Base-by-base conservation (phyloP, 2,888 invertebrate species). In the Griposia aprilina region DNA sequence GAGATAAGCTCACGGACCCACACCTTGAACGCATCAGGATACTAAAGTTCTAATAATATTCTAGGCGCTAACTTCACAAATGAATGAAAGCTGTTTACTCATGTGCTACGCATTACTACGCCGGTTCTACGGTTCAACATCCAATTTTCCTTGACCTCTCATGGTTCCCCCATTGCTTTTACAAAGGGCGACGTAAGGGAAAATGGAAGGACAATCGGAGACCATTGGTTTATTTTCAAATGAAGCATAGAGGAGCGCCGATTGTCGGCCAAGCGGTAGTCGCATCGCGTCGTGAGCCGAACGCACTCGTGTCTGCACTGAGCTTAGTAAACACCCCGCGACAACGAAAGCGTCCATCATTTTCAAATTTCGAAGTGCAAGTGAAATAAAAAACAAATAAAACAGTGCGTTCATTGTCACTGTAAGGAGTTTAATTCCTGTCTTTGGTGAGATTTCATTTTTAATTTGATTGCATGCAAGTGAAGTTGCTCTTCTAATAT, bases 241-340 rank as follows among this genome's bases (percentile, higher is more conserved):
- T 94, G 93, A 95, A 92, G 93, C 94, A 92, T 95, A 94, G 94
- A 94, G 94, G 94, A 92, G 89, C 92, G 93, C 87, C 84, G 87
- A 86, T 88, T 80, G 90, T 85, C 86, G 86, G 82, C 82, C 71
- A 84, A 90, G 86, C 91, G 90, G 84, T 94, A 96, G 96, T 96
- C 93, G 94, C 90, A 90, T 91, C 92, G 92, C 92, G 93, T 90
- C 92, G 88, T 89, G 92, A 93, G 91, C 80, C 86, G 90, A 91
- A 92, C 90, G 88, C 94, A 93, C 94, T 93, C 93, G 95, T 91
- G 90, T 87, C 90, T 86, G 81, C 82, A 89, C 85, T 86, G 84
- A 87, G 84, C 90, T 90, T 90, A 87, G 86, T 88, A 89, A 92
- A 90, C 87, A 82, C 70, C 83, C 86, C 89, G 90, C 84, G 87